phyloP scores from a whole-genome alignment of 2,797 vertebrate genomes.

The Tragopan temminckii region DNA sequence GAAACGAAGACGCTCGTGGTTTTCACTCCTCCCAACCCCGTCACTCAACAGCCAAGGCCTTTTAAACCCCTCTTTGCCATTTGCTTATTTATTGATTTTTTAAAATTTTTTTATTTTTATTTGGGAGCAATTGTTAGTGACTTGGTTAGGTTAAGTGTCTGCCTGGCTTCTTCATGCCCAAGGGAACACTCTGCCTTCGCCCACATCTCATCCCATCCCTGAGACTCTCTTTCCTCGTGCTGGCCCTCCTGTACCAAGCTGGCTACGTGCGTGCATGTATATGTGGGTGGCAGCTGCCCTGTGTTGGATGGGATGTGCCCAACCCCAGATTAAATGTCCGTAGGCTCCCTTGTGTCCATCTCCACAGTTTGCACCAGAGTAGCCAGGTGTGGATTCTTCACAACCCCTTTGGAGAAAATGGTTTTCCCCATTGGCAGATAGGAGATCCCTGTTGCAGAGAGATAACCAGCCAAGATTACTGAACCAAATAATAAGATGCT shows the following conservation, averaged over 20 bases:
- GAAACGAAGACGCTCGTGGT: neutral
- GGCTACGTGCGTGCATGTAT: slow-evolving; percentile 38
- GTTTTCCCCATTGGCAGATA: neutral
- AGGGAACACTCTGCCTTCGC: slow-evolving; percentile 44
- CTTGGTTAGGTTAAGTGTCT: slow-evolving; percentile 2
- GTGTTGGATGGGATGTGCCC: slow-evolving; percentile 27
- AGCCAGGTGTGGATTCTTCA: neutral
- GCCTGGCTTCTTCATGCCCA: slow-evolving; percentile 50
- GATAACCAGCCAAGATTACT: neutral
- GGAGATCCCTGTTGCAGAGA: neutral
- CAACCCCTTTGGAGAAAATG: neutral
- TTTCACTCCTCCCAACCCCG: neutral
- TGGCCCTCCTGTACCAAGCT: neutral
- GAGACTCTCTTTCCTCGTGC: neutral
- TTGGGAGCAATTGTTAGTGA: neutral
- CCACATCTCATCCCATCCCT: neutral
- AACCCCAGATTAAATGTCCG: neutral
- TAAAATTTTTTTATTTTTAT: neutral
- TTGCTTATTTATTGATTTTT: neutral
- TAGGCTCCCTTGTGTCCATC: neutral
- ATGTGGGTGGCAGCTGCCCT: slow-evolving; percentile 17
- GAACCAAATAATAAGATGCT: slow-evolving; percentile 43
- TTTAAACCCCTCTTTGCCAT: neutral
- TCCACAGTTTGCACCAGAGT: neutral
- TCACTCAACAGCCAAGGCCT: slow-evolving; percentile 27